These are phyloP conservation scores for Malacosoma neustria DNA, from an alignment of 2,888 invertebrate genomes.

Conservation along the genomic window DNA sequence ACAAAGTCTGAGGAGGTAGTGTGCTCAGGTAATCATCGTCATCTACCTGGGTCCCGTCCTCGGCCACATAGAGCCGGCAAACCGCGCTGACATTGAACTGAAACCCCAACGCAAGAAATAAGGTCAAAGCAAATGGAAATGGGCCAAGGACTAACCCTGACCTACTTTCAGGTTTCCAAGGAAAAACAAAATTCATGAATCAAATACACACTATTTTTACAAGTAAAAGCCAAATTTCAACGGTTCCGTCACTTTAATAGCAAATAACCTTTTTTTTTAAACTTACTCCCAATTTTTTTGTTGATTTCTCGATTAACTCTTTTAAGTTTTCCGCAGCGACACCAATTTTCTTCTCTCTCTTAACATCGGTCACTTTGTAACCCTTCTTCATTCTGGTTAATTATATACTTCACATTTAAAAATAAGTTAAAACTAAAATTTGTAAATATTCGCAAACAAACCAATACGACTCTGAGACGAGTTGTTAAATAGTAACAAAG, in stretches of 20 bases:
- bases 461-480: too few species aligned
- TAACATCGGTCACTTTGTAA: slow-evolving; percentile 82
- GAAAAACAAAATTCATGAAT: slow-evolving; percentile 22
- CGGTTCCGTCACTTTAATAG: too few species aligned
- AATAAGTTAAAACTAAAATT: slow-evolving; percentile 14
- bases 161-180: slow-evolving; percentile 25
- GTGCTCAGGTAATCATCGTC: slow-evolving; percentile 86
- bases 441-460: slow-evolving; percentile 24
- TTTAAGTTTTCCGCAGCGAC: slow-evolving; percentile 79
- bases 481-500: too few species aligned
- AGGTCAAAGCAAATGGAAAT: slow-evolving; percentile 43
- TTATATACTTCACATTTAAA: slow-evolving; percentile 7
- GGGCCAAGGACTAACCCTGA: slow-evolving; percentile 54
- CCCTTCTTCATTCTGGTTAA: slow-evolving; percentile 72
- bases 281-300: slow-evolving; percentile 78
- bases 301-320: slow-evolving; percentile 80
- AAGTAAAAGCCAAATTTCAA: too few species aligned
- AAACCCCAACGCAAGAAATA: slow-evolving; percentile 30
- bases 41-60: slow-evolving; percentile 82
- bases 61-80: slow-evolving; percentile 72
- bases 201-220: too few species aligned
- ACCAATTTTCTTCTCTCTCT: slow-evolving; percentile 79
- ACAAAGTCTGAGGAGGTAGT: slow-evolving; percentile 82
- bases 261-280: too few species aligned
- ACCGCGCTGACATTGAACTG: slow-evolving; percentile 66